Percentiles rank a stretch among this genome's conserved stretches.
Conservation (phyloP, 2,113 vertebrate species). For the Erythrolamprus reginae region DNA sequence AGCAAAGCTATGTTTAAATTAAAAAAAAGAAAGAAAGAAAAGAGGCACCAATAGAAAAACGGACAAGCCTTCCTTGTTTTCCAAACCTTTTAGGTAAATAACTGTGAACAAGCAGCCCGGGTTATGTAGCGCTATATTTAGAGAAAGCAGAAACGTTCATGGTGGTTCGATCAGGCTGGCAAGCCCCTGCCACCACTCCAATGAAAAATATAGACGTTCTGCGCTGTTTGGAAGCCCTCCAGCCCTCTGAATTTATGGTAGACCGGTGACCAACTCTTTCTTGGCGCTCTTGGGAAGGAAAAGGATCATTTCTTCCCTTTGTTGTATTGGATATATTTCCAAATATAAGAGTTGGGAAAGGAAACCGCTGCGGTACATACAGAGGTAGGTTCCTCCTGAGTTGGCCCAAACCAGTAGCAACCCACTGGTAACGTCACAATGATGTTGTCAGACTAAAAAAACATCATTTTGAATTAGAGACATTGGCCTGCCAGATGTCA, state of each 20-base stretch:
- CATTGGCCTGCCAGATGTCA: too few species aligned
- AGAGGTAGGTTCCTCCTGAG: too few species aligned
- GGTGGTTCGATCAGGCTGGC: not conserved
- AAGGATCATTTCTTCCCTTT: not conserved
- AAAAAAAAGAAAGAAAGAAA: not conserved
- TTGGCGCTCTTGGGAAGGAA: not conserved
- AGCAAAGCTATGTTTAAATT: conserved; percentile 7
- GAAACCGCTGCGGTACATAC: not conserved
- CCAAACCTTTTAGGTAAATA: not conserved
- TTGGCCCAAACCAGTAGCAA: too few species aligned
- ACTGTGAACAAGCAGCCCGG: not conserved
- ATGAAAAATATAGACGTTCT: not conserved
- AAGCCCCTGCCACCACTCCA: too few species aligned
- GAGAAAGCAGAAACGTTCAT: not conserved
- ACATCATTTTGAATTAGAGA: too few species aligned
- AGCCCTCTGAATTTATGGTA: not conserved
- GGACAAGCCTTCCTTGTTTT: not conserved
- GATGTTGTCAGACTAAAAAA: too few species aligned
- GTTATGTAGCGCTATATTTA: not conserved
- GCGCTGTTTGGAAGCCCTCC: conserved; percentile 5
- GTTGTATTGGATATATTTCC: conserved; percentile 3
- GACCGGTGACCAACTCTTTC: conserved; percentile 13
- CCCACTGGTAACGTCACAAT: too few species aligned
- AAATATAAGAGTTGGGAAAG: not conserved
- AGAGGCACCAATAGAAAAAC: not conserved